Evolutionary conservation across 2,797 vertebrate genomes (phyloP).

Genomic region (Scarus forsteni): DNA sequence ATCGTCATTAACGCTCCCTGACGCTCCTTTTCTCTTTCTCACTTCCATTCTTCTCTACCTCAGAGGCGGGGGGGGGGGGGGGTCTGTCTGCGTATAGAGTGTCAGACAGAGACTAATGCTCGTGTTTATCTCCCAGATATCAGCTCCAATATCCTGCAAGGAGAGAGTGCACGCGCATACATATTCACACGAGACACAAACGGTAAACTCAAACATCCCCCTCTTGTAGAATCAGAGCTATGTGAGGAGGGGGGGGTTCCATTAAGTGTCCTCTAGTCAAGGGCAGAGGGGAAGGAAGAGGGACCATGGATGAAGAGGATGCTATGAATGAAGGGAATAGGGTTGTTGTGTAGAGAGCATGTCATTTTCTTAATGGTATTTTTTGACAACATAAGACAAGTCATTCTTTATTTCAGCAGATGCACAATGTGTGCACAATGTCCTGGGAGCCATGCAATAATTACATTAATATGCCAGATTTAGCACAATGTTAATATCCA

Average conservation of each 20-base stretch:
- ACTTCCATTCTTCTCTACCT: conserved; percentile 50
- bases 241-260: conserved; percentile 70
- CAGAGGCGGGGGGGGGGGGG: conserved; percentile 12
- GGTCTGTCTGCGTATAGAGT: conserved; percentile 65
- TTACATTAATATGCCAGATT: no score
- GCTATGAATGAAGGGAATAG: conserved; percentile 28
- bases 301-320: conserved; percentile 20
- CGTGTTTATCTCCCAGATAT: conserved; percentile 77
- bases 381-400: not conserved
- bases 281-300: conserved; percentile 60
- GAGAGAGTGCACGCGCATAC: conserved; percentile 53
- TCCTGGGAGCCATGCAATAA: not conserved
- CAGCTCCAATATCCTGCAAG: conserved; percentile 74
- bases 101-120: conserved; percentile 80
- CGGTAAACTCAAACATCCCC: conserved; percentile 52
- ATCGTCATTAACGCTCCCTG: conserved; percentile 70
- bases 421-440: not conserved
- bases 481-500: no score
- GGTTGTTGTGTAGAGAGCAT: not conserved
- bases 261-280: conserved; percentile 76
- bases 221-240: conserved; percentile 47
- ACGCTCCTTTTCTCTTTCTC: conserved; percentile 58
- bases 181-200: conserved; percentile 44
- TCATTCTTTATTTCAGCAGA: no score
- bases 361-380: conserved; percentile 5